Evolutionary conservation across 2,113 vertebrate species (phyloP).

Genomic region (Passer domesticus): DNA sequence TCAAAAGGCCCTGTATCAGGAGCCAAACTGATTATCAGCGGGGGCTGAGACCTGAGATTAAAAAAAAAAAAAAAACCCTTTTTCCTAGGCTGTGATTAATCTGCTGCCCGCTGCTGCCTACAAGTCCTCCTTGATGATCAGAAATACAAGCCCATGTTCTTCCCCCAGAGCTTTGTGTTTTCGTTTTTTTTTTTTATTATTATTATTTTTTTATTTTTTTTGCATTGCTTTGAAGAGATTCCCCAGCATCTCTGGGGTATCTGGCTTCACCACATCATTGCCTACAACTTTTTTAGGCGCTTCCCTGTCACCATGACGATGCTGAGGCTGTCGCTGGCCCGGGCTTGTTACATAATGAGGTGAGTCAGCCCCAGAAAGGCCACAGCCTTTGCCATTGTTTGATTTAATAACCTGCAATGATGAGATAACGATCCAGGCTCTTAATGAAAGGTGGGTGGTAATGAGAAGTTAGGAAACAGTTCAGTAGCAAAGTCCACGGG

Average conservation of each 20-base stretch:
- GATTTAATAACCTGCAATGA: conserved; percentile 45
- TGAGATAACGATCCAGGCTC: conserved; percentile 26
- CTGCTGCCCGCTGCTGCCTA: background rate
- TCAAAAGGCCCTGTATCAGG: background rate
- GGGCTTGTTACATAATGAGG: background rate
- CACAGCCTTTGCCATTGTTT: conserved; percentile 26
- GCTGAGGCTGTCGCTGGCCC: background rate
- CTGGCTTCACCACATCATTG: background rate
- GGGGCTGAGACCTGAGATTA: background rate
- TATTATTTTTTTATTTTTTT: no score
- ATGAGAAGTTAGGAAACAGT: conserved; percentile 24
- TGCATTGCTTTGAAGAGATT: background rate
- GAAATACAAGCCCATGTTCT: background rate
- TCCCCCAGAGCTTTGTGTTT: background rate
- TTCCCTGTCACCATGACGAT: background rate
- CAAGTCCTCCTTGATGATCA: background rate
- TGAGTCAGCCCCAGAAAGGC: conserved; percentile 35
- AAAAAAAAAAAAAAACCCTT: background rate
- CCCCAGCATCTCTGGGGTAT: background rate
- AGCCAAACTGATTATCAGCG: background rate
- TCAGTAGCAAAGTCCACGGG: background rate
- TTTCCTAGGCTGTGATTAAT: background rate
- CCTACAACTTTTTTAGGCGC: background rate
- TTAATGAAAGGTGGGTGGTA: conserved; percentile 48
- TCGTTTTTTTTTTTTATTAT: background rate